Conservation (phyloP, 2,797 vertebrate genomes). For the Neostethus bicornis region DNA sequence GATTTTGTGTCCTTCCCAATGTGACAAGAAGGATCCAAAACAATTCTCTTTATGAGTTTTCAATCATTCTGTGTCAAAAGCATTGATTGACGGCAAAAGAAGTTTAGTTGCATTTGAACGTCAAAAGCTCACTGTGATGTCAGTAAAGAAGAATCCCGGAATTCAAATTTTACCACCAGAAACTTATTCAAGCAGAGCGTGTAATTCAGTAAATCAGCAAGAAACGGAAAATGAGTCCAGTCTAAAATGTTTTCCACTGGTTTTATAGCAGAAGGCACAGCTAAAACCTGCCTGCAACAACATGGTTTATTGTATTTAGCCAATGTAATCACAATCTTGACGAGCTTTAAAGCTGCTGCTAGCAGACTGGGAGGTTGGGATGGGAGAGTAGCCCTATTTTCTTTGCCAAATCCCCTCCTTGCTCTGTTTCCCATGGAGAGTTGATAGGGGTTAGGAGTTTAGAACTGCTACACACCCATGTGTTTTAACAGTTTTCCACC, state of each 20-base stretch:
- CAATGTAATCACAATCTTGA: conserved; percentile 63
- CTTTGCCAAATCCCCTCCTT: conserved; percentile 53
- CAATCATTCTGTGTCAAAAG: conserved; percentile 27
- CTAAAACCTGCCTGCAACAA: conserved; percentile 58
- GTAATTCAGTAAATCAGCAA: conserved; percentile 40
- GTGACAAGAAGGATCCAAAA: conserved; percentile 6
- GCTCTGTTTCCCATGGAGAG: conserved; percentile 58
- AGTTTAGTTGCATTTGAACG: conserved; percentile 24
- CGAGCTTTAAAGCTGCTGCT: conserved; percentile 62
- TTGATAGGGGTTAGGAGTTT: conserved; percentile 67
- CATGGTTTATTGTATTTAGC: conserved; percentile 58
- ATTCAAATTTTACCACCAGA: conserved; percentile 16
- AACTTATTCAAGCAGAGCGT: conserved; percentile 29
- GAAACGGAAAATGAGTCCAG: conserved; percentile 33
- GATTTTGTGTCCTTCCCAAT: conserved; percentile 15
- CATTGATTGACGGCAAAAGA: conserved; percentile 34
- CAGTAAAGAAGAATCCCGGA: conserved; percentile 17
- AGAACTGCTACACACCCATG: conserved; percentile 66
- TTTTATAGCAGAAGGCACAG: conserved; percentile 56
- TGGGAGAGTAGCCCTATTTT: conserved; percentile 44
- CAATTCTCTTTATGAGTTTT: neutral
- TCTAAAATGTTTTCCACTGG: conserved; percentile 29
- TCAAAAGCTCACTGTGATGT: conserved; percentile 26
- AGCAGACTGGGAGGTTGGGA: conserved; percentile 21
- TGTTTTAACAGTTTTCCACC: conserved; percentile 68